Percentiles rank a stretch among this genome's conserved stretches.
Evolutionary conservation across 2,888 invertebrate genomes (phyloP).

Genomic region (Ennomos fuscantarius): DNA sequence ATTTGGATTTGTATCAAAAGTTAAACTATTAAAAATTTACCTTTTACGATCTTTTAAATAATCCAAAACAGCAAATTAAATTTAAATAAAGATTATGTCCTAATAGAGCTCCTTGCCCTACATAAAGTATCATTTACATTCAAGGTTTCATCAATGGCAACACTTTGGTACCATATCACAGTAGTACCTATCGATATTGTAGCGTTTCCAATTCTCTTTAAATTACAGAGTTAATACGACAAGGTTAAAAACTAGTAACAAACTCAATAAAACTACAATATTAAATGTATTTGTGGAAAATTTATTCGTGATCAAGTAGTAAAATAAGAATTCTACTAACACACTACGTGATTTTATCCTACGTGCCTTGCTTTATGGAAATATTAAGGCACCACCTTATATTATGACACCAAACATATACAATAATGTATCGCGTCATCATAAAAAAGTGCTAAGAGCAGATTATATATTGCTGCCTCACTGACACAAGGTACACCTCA

Average conservation of each 20-base stretch:
- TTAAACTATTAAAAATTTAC: too few relatives aligned
- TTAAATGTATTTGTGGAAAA: conserved; percentile 67
- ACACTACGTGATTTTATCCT: conserved; percentile 62
- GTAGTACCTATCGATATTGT: not conserved
- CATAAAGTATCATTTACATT: not conserved
- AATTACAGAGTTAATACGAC: not conserved
- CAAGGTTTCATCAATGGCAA: not conserved
- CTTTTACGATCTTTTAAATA: too few relatives aligned
- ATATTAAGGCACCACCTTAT: conserved; percentile 48
- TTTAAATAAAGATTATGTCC: too few relatives aligned
- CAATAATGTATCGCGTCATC: not conserved
- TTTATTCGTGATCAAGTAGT: conserved; percentile 80
- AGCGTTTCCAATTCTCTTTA: not conserved
- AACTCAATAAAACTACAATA: conserved; percentile 46
- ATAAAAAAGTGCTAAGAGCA: too few relatives aligned
- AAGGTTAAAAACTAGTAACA: not conserved
- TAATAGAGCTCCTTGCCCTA: not conserved
- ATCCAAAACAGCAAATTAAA: too few relatives aligned
- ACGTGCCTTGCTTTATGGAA: conserved; percentile 45
- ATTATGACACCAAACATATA: conserved; percentile 39
- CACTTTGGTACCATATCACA: not conserved
- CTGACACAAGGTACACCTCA: too few relatives aligned
- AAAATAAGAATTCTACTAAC: conserved; percentile 78
- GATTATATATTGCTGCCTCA: too few relatives aligned
- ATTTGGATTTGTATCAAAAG: too few relatives aligned